Percentiles rank a stretch among this genome's conserved stretches.
phyloP scores from a whole-genome alignment of 2,888 invertebrate species.

The Dynastes tityus region DNA sequence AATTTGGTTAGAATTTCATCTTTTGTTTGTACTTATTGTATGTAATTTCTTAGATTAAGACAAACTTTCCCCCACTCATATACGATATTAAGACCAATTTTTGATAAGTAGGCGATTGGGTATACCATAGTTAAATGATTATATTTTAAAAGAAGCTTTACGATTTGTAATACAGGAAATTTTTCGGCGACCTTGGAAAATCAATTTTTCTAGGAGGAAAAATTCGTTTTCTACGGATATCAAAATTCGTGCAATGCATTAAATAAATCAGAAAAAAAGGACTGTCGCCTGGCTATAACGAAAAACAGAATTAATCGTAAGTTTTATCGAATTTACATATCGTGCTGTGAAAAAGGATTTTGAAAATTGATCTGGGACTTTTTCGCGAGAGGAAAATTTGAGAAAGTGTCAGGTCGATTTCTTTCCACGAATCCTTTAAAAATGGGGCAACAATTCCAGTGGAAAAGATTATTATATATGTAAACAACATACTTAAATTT shows the following conservation, averaged over 20 bases:
- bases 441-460: slow-evolving; percentile 61
- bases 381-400: slow-evolving; percentile 4
- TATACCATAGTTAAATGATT: background rate
- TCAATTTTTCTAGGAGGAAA: background rate
- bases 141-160: no score
- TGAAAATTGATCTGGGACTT: slow-evolving; percentile 27
- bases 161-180: background rate
- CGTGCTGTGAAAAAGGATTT: slow-evolving; percentile 66
- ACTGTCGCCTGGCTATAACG: slow-evolving; percentile 55
- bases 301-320: slow-evolving; percentile 29
- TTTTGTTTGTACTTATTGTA: slow-evolving; percentile 2
- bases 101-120: slow-evolving; percentile 1
- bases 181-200: background rate
- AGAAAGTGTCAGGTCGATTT: slow-evolving; percentile 40
- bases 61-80: slow-evolving; percentile 2
- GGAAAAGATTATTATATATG: slow-evolving; percentile 55
- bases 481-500: slow-evolving; percentile 52
- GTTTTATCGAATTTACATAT: slow-evolving; percentile 69
- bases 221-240: background rate
- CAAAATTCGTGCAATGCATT: slow-evolving; percentile 61
- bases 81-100: slow-evolving; percentile 34
- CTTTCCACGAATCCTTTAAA: slow-evolving; percentile 58
- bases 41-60: slow-evolving; percentile 4
- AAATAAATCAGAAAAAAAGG: slow-evolving; percentile 54
- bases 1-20: background rate